Percentiles rank a stretch among this genome's conserved stretches.
These are phyloP conservation scores for Euclidia mi DNA, from an alignment of 2,888 invertebrate species.

Conservation along the genomic window DNA sequence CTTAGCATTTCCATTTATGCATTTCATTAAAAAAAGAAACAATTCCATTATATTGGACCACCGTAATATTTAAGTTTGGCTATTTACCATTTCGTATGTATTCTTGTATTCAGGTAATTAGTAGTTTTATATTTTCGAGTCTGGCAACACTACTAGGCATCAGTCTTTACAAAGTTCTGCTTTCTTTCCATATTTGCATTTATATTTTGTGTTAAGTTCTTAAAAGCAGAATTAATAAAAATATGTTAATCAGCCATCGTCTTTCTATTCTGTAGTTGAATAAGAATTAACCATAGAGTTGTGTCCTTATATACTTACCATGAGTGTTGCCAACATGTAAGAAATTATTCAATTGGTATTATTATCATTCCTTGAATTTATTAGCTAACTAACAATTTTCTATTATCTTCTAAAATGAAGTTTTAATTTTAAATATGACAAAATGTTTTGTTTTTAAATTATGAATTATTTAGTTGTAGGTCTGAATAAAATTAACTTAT, in stretches of 20 bases:
- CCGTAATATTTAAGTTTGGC: constrained; percentile 45
- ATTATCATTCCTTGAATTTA: constrained; percentile 62
- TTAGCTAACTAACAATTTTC: constrained; percentile 34
- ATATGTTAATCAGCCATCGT: neutral
- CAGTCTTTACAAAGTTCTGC: no score
- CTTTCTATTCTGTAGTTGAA: no score
- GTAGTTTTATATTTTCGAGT: constrained; percentile 21
- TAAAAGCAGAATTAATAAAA: neutral
- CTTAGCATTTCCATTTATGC: constrained; percentile 58
- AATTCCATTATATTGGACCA: constrained; percentile 62
- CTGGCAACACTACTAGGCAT: constrained; percentile 37
- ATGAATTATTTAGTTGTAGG: constrained; percentile 62
- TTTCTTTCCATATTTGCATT: constrained; percentile 18
- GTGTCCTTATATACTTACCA: neutral
- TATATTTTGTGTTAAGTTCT: constrained; percentile 18
- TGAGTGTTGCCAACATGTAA: constrained; percentile 44
- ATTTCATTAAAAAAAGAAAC: constrained; percentile 46
- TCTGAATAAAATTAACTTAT: constrained; percentile 50
- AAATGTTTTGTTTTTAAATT: constrained; percentile 67
- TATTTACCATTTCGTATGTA: constrained; percentile 27
- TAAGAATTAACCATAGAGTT: no score
- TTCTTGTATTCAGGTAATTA: constrained; percentile 21
- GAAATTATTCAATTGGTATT: constrained; percentile 51
- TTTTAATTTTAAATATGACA: constrained; percentile 60
- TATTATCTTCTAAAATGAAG: constrained; percentile 65